Base-by-base conservation (phyloP, 2,888 invertebrate genomes). In the Rutpela maculata region DNA sequence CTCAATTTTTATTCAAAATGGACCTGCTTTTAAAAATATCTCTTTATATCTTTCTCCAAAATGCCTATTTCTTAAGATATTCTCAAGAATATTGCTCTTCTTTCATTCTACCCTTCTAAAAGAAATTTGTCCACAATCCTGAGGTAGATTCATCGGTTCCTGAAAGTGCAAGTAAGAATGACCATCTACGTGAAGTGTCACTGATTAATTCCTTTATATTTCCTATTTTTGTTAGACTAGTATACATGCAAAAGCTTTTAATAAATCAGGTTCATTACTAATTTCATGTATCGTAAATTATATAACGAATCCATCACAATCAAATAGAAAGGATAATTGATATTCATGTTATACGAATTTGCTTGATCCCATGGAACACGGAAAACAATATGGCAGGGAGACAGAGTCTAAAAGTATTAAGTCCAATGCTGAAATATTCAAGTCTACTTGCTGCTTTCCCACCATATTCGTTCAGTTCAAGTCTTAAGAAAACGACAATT, bases 351-450 rank as follows among this genome's bases (percentile, higher is more conserved):
- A 43, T 4, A 43, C 43, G 12, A 2, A 6, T 9, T 15, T 12
- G 4, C 7, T 12, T 43, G 12, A 11, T 4, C 62, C 5, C 1
- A 62, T 31, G 31, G n/a, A 62, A 62, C 9, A 62, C 15, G 7
- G 12, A 12, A 4, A 26, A 15, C 15, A 62, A 62, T 7, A 63
- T 63, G 31, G n/a, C n/a, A 9, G 11, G 10, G 35, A 63, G 6
- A 35, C 1, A 65, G 0, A 43, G 38, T 7, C 12, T 66, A 22
- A 15, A 66, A 19, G 65, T 9, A 17, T 17, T 70, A 50, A 38
- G 1, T 19, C 60, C 70, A 38, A 43, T 70, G 60, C 18, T 70
- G 26, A 43, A n/a, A 12, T 43, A 60, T n/a, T 70, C 60, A 15
- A 60, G 7, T 26, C 0, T 70, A 43, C 15, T 70, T 0, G 43